Evolutionary conservation across 92 coral and sea anemone genomes (phyloP).

Genomic region (Montipora capitata): DNA sequence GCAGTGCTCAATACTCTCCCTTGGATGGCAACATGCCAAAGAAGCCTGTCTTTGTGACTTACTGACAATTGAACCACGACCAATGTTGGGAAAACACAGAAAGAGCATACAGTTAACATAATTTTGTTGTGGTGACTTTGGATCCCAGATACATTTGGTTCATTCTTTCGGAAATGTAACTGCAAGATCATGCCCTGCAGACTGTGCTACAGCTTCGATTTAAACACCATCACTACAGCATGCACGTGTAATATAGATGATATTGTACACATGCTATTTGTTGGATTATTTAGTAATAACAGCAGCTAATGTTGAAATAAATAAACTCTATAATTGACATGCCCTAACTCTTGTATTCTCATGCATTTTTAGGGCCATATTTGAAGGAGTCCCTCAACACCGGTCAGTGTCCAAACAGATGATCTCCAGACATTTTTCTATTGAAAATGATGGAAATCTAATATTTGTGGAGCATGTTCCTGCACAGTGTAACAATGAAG

Average conservation of each 20-base stretch:
- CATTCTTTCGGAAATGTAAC: not conserved
- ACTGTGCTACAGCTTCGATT: not conserved
- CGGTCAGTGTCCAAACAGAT: constrained; percentile 27
- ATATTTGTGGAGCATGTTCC: not conserved
- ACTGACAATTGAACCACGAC: too few species aligned
- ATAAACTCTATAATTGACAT: not conserved
- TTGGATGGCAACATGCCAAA: too few species aligned
- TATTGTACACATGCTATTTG: not conserved
- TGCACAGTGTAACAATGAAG: constrained; percentile 3
- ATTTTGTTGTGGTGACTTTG: too few species aligned
- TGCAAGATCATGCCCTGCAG: not conserved
- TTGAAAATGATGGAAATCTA: not conserved
- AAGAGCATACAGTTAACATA: too few species aligned
- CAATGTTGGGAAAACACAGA: too few species aligned
- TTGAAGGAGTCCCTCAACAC: constrained; percentile 18
- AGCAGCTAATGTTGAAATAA: not conserved
- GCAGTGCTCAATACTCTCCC: too few species aligned
- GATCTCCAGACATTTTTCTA: not conserved
- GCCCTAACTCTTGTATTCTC: not conserved
- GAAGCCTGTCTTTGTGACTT: too few species aligned
- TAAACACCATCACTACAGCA: not conserved
- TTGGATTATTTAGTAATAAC: not conserved
- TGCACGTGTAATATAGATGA: not conserved
- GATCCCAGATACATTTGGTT: not conserved
- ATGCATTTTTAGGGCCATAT: constrained; percentile 29